Evolutionary conservation across 1,140 invertebrate species (phyloP).

Genomic region (Matsumurasca onukii): DNA sequence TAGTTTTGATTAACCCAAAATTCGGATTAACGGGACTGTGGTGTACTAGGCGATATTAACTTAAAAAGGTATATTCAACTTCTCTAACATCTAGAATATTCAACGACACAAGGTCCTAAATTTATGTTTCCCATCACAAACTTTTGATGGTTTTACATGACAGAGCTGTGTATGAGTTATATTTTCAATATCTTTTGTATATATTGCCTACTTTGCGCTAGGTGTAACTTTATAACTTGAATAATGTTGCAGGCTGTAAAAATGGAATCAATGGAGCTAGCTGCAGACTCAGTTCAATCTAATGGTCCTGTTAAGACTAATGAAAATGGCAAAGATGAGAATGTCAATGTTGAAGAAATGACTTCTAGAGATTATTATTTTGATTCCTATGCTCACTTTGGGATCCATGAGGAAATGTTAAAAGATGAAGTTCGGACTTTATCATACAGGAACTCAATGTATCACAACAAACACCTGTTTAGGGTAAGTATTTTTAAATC

Average conservation of each 20-base stretch:
- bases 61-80: no score
- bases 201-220: no score
- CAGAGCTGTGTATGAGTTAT: no score
- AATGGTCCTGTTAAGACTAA: background rate
- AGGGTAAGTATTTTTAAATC: constrained; percentile 65
- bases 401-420: constrained; percentile 99
- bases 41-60: no score
- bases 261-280: background rate
- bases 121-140: no score
- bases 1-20: no score
- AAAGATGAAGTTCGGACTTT: constrained; percentile 99
- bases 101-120: no score
- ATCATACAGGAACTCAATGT: constrained; percentile 98
- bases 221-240: no score
- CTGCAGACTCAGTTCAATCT: background rate
- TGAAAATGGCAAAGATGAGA: constrained; percentile 14
- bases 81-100: no score
- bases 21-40: no score
- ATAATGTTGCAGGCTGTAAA: background rate
- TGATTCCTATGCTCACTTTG: constrained; percentile 99
- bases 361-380: constrained; percentile 96
- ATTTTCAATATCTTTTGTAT: no score
- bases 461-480: constrained; percentile 97
- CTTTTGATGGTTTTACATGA: no score
- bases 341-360: constrained; percentile 76